Evolutionary conservation across 2,888 invertebrate species (phyloP).

Genomic region (Hylaea fasciaria): DNA sequence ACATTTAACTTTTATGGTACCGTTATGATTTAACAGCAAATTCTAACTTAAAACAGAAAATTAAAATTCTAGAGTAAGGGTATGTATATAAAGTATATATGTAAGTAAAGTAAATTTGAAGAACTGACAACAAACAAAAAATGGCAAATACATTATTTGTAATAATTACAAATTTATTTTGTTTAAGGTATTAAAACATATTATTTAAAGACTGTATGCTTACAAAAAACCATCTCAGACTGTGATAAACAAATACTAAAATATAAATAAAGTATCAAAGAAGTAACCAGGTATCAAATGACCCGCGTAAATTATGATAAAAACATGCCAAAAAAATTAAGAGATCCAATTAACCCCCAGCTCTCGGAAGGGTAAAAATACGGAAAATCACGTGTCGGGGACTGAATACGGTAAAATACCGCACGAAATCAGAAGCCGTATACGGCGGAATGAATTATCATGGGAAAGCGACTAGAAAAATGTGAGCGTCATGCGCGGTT

Average conservation of each 20-base stretch:
- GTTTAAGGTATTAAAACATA: too few relatives aligned
- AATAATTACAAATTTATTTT: too few relatives aligned
- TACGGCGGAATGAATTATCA: constrained; percentile 20
- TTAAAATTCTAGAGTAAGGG: too few relatives aligned
- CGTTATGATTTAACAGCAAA: too few relatives aligned
- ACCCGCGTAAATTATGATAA: constrained; percentile 15
- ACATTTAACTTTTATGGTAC: too few relatives aligned
- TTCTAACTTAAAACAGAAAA: too few relatives aligned
- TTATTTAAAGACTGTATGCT: too few relatives aligned
- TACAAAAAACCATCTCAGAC: too few relatives aligned
- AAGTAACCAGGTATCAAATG: neutral
- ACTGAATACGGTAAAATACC: constrained; percentile 23
- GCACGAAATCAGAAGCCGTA: constrained; percentile 22
- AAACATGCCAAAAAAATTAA: constrained; percentile 33
- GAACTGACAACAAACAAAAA: too few relatives aligned
- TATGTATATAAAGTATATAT: too few relatives aligned
- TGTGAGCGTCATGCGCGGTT: constrained; percentile 23
- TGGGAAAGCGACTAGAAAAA: constrained; percentile 17
- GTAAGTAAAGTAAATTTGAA: too few relatives aligned
- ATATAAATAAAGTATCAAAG: neutral
- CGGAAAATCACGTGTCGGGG: constrained; percentile 11
- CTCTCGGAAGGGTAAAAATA: constrained; percentile 25
- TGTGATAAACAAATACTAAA: neutral
- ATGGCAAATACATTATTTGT: too few relatives aligned
- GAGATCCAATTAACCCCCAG: constrained; percentile 32